Evolutionary conservation across 2,113 vertebrate genomes (phyloP).

Genomic region (Clupea harengus): DNA sequence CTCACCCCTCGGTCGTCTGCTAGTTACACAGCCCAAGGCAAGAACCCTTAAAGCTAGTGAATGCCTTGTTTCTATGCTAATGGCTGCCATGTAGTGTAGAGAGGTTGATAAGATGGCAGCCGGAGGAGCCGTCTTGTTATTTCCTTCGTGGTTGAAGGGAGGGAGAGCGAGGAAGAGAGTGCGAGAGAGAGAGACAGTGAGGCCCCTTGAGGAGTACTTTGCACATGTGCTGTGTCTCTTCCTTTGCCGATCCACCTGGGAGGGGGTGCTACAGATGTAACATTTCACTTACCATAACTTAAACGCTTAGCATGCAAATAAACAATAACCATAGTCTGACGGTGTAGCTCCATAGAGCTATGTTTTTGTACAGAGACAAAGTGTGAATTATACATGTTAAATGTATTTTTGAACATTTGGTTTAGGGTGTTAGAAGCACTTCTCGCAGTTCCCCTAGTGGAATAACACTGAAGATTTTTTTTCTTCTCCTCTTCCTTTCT

Average conservation of each 20-base stretch:
- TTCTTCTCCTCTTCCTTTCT: not conserved
- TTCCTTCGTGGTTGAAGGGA: not conserved
- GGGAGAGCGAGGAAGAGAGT: not conserved
- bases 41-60: not conserved
- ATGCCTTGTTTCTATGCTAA: constrained; percentile 11
- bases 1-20: not conserved
- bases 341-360: not conserved
- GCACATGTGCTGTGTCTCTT: not conserved
- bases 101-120: constrained; percentile 8
- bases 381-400: not conserved
- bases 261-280: not conserved
- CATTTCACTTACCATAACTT: not conserved
- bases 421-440: not conserved
- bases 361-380: not conserved
- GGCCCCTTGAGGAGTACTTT: not conserved
- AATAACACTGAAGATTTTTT: not conserved
- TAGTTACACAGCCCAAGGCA: constrained; percentile 8
- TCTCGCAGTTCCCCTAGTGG: no score
- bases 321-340: not conserved
- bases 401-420: not conserved
- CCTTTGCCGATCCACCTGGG: not conserved
- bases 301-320: not conserved
- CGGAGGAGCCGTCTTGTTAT: not conserved
- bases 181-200: not conserved
- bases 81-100: not conserved